Evolutionary conservation across 2,888 invertebrate species (phyloP), one percentile per base, ranked within the genome.

Genomic region (Colostygia pectinataria): DNA sequence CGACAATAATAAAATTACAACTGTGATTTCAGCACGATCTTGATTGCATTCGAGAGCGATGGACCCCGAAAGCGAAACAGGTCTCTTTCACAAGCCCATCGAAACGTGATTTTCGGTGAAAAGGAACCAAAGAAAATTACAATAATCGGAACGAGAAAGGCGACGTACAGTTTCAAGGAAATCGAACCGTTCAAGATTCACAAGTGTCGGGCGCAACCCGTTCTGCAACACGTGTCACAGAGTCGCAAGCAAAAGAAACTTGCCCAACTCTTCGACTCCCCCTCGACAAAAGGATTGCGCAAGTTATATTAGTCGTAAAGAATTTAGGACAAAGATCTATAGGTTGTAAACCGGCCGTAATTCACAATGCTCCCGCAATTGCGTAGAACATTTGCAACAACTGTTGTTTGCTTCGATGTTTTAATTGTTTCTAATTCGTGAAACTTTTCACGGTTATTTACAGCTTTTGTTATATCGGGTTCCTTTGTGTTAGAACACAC

Each of bases 371-470:
- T 80, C 83, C 80, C 84, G 83, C 86, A 82, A 83, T 88, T 83
- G 84, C 80, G 77, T 81, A 77, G 82, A 83, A 83, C 87, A 88
- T 89, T 88, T 65, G 80, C 77, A 83, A 81, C 90, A 90, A 89
- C 88, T 89, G 89, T 83, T 90, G 88, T 89, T 89, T 83, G 81
- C 80, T 80, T 77, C 80, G 74, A 83, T 80, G 85, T 84, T 89
- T 85, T 89, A 90, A 89, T 89, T 87, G 89, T 88, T 83, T 77
- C 80, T 86, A 88, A 89, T 87, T 86, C 80, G 83, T 83, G 77
- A 87, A 89, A 87, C 80, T 89, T 88, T 84, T 76, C 67, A 71
- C 63, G 63, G 69, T 83, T 82, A 87, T 89, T 89, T 88, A 87
- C 79, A 71, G 69, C 72, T 81, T 80, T 83, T 85, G 80, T 81